Evolutionary conservation across 1,140 invertebrate genomes (phyloP), one percentile per base, ranked within the genome.

Genomic region (Micrasema longulum): DNA sequence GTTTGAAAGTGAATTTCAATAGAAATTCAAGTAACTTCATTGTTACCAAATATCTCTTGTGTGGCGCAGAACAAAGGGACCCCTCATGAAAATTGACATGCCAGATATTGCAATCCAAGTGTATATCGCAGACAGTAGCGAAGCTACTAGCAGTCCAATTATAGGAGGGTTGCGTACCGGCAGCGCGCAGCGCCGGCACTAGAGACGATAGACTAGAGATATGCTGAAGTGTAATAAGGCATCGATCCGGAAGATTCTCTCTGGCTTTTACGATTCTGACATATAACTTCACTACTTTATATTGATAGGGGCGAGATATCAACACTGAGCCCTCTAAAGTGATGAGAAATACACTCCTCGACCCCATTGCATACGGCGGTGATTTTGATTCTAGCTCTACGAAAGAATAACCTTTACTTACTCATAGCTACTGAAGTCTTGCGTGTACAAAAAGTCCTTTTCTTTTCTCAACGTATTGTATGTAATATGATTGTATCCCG

Each of bases 191-290:
- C 48, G n/a, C n/a, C 14, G 16, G 48, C 23, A 52, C n/a, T 45
- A n/a, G 50, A 12, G 2, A n/a, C n/a, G n/a, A n/a, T n/a, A n/a
- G n/a, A n/a, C n/a, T n/a, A n/a, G n/a, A n/a, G n/a, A n/a, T n/a
- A n/a, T n/a, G n/a, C n/a, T n/a, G n/a, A n/a, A n/a, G n/a, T n/a
- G 48, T 63, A 45, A 63, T 45, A 63, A 63, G 57, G 36, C 57
- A 45, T 63, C 38, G 38, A 63, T 1, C 22, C 36, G 36, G n/a
- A 45, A 63, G 38, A n/a, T n/a, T n/a, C 57, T 18, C 14, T 10
- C 23, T 63, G n/a, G 57, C 57, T 45, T n/a, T 63, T 63, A 63
- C 38, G 57, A 63, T 18, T 22, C 38, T 63, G 57, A 43, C 57
- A n/a, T n/a, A n/a, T n/a, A 43, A 23, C 18, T 43, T 63, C 18